phyloP scores from a whole-genome alignment of 2,888 invertebrate genomes.

The Platerodrilus igneus region DNA sequence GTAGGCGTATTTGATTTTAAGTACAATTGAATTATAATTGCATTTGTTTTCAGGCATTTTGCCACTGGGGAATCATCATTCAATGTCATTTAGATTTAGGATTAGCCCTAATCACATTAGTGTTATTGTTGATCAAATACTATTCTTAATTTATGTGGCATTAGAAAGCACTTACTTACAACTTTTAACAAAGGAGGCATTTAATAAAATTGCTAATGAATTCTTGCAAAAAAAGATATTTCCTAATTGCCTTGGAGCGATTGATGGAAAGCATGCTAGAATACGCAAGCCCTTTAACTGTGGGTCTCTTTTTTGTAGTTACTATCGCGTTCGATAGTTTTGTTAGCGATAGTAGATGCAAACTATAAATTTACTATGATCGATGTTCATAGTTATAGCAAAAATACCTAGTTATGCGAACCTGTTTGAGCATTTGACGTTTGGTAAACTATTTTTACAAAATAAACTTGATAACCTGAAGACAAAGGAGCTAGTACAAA shows the following conservation, averaged over 20 bases:
- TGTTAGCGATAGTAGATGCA: slow-evolving; percentile 5
- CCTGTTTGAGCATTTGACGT: slow-evolving; percentile 4
- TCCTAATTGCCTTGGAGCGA: slow-evolving; percentile 5
- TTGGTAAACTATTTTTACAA: slow-evolving; percentile 3
- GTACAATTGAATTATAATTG: too few species aligned
- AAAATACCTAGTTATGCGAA: slow-evolving; percentile 4
- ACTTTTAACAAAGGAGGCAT: background rate
- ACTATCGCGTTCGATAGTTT: slow-evolving; percentile 1
- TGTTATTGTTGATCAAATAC: slow-evolving; percentile 2
- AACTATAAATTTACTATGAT: slow-evolving; percentile 9
- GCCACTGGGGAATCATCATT: slow-evolving; percentile 1
- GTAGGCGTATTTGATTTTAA: too few species aligned
- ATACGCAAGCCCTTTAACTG: slow-evolving; percentile 1
- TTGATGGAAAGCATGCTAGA: background rate
- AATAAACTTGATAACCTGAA: slow-evolving; percentile 1
- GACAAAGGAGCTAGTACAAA: background rate
- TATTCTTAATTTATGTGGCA: background rate
- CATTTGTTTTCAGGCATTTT: slow-evolving; percentile 1
- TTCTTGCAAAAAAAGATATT: slow-evolving; percentile 2
- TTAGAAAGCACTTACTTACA: background rate
- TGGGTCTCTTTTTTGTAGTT: slow-evolving; percentile 6
- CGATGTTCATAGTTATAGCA: slow-evolving; percentile 1
- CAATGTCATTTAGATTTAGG: slow-evolving; percentile 1
- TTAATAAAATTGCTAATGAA: slow-evolving; percentile 3
- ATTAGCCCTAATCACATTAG: slow-evolving; percentile 1